phyloP scores from a whole-genome alignment of 2,888 invertebrate genomes.

The Nymphalis polychloros region DNA sequence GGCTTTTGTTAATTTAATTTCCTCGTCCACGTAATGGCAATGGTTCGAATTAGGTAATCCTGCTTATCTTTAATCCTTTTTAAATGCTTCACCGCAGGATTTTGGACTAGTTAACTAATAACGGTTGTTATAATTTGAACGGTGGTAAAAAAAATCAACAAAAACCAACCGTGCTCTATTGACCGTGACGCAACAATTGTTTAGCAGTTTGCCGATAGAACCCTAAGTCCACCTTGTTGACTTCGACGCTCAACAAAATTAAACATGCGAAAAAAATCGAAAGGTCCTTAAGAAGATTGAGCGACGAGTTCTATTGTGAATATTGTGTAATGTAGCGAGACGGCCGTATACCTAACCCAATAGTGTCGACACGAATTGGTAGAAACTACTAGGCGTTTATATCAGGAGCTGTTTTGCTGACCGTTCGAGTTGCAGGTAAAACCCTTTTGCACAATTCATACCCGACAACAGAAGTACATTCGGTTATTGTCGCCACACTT shows the following conservation, averaged over 20 bases:
- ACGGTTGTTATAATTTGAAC: constrained; percentile 51
- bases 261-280: constrained; percentile 65
- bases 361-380: constrained; percentile 49
- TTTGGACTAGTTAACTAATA: constrained; percentile 58
- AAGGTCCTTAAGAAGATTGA: constrained; percentile 71
- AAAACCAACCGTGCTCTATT: constrained; percentile 71
- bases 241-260: constrained; percentile 68
- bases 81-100: constrained; percentile 50
- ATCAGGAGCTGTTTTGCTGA: constrained; percentile 26
- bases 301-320: constrained; percentile 74
- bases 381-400: background rate
- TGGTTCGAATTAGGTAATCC: constrained; percentile 47
- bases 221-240: constrained; percentile 78
- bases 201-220: constrained; percentile 74
- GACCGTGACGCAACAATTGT: constrained; percentile 81
- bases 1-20: constrained; percentile 8
- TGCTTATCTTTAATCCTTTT: constrained; percentile 55
- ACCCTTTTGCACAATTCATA: constrained; percentile 80
- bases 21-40: constrained; percentile 15
- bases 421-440: constrained; percentile 68
- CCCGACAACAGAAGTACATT: constrained; percentile 54
- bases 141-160: constrained; percentile 57
- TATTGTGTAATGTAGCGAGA: constrained; percentile 79
- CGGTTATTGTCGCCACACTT: constrained; percentile 74
- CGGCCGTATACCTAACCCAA: constrained; percentile 55